Evolutionary conservation across 2,113 vertebrate genomes (phyloP).

Genomic region (Halichoeres trimaculatus): DNA sequence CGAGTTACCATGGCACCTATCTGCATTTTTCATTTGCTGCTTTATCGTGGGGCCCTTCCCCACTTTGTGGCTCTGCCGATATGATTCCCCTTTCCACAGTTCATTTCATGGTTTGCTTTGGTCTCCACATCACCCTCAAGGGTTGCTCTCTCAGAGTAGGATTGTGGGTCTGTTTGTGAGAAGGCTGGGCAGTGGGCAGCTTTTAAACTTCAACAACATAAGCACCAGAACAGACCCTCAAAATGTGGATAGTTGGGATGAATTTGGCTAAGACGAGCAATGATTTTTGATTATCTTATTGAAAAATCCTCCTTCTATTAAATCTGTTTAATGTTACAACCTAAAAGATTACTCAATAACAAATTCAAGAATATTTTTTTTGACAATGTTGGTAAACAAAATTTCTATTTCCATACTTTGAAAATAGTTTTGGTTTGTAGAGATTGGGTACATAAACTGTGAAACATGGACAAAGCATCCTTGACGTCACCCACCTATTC

Average conservation of each 20-base stretch:
- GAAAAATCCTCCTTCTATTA: too few relatives aligned
- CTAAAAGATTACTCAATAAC: too few relatives aligned
- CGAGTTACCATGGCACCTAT: constrained; percentile 72
- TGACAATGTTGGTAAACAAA: too few relatives aligned
- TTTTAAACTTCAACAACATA: not conserved
- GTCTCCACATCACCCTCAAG: constrained; percentile 43
- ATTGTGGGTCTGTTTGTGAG: constrained; percentile 25
- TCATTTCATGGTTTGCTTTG: constrained; percentile 68
- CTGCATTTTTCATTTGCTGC: constrained; percentile 65
- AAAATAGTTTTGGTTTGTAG: too few relatives aligned
- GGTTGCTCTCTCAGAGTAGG: constrained; percentile 22
- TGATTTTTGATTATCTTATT: too few relatives aligned
- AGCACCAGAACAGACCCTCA: not conserved
- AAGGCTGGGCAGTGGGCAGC: constrained; percentile 14
- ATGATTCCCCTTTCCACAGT: constrained; percentile 61
- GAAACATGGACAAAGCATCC: too few relatives aligned
- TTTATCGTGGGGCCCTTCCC: constrained; percentile 38
- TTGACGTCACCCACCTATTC: too few relatives aligned
- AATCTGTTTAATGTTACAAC: too few relatives aligned
- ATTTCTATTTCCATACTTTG: too few relatives aligned
- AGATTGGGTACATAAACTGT: too few relatives aligned
- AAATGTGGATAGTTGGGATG: not conserved
- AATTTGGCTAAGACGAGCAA: not conserved
- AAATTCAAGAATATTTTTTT: too few relatives aligned
- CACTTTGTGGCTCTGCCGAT: constrained; percentile 70